Evolutionary conservation across 2,113 vertebrate genomes (phyloP).

Genomic region (Cyanoliseus patagonus): DNA sequence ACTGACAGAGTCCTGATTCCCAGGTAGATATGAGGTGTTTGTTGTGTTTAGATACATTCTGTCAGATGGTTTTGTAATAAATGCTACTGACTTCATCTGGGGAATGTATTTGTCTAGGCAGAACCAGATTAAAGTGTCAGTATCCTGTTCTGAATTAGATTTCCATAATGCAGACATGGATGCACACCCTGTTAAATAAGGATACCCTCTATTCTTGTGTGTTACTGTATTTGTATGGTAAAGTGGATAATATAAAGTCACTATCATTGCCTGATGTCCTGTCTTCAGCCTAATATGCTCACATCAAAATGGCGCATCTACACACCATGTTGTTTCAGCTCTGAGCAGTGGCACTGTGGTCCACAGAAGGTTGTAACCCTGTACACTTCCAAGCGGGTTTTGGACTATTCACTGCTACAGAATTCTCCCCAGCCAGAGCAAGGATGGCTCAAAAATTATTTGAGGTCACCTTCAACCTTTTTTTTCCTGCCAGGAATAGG

Average conservation of each 20-base stretch:
- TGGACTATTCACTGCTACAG: neutral
- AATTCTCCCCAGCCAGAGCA: neutral
- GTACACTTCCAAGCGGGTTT: neutral
- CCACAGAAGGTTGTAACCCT: neutral
- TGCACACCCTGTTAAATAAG: neutral
- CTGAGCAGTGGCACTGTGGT: neutral
- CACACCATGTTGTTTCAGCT: neutral
- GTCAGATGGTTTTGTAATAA: neutral
- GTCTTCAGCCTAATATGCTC: neutral
- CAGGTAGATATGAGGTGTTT: neutral
- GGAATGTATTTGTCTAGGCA: neutral
- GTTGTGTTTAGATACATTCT: neutral
- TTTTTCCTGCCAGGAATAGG: neutral
- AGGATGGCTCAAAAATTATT: neutral
- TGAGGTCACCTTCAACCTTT: neutral
- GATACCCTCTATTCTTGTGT: neutral
- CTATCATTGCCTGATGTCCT: neutral
- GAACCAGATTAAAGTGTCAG: neutral
- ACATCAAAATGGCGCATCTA: neutral
- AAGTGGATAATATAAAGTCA: neutral
- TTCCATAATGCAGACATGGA: neutral
- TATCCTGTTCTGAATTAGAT: conserved; percentile 34
- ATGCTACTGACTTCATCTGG: neutral
- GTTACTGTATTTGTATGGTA: neutral
- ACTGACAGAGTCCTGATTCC: neutral